Conservation (phyloP, 2,888 invertebrate species). For the Drosophila histrio region DNA sequence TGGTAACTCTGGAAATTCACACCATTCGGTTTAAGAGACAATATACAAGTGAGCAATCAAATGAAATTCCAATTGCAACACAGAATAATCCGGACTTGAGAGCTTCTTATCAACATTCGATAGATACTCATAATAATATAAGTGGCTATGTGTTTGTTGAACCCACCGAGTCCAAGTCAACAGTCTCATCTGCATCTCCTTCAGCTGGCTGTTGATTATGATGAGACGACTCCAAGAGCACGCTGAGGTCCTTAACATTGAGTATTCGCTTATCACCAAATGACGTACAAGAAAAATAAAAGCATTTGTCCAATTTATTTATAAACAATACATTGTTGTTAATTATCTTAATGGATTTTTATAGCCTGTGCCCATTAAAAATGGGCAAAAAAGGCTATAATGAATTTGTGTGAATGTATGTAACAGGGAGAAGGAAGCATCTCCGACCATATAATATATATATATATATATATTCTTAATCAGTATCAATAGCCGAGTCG, state of each 20-base stretch:
- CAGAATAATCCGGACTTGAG: constrained; percentile 44
- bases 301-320: background rate
- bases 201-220: constrained; percentile 30
- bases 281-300: background rate
- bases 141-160: constrained; percentile 85
- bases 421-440: too few species aligned
- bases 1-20: constrained; percentile 21
- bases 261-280: constrained; percentile 47
- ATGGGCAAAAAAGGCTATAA: too few species aligned
- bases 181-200: constrained; percentile 48
- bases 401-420: too few species aligned
- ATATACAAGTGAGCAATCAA: constrained; percentile 57
- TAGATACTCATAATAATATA: constrained; percentile 1
- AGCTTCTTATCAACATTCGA: constrained; percentile 36
- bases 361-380: too few species aligned
- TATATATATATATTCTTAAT: too few species aligned
- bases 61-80: constrained; percentile 46
- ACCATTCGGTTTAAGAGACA: constrained; percentile 50
- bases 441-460: too few species aligned
- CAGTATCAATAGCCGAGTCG: too few species aligned
- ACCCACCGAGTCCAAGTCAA: constrained; percentile 42
- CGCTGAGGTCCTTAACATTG: constrained; percentile 69
- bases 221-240: constrained; percentile 68
- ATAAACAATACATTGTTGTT: constrained; percentile 7
- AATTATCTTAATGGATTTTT: background rate